Percentiles rank a stretch among this genome's conserved stretches.
These are phyloP conservation scores for Pheosia gnoma DNA, from an alignment of 2,888 invertebrate species.

Conservation along the genomic window DNA sequence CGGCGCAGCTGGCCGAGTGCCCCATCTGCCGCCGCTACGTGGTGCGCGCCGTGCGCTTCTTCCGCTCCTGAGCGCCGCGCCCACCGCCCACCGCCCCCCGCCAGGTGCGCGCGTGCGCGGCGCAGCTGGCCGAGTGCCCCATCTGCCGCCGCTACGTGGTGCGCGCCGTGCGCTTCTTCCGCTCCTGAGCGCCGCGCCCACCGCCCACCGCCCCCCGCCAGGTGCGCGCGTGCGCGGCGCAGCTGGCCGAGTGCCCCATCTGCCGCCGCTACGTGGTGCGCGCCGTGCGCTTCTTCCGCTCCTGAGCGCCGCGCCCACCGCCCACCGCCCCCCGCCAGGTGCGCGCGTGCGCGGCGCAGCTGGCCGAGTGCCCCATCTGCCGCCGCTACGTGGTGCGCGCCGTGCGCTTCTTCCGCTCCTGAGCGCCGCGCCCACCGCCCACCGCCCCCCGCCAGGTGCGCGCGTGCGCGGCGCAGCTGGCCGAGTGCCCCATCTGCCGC, in stretches of 20 bases:
- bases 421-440: slow-evolving; percentile 44
- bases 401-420: slow-evolving; percentile 95
- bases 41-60: slow-evolving; percentile 92
- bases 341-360: slow-evolving; percentile 93
- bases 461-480: slow-evolving; percentile 92
- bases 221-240: slow-evolving; percentile 93
- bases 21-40: slow-evolving; percentile 88
- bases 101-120: slow-evolving; percentile 93
- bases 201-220: slow-evolving; percentile 95
- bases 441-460: slow-evolving; percentile 88
- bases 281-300: slow-evolving; percentile 94
- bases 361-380: slow-evolving; percentile 97
- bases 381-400: slow-evolving; percentile 95
- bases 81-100: slow-evolving; percentile 92
- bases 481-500: slow-evolving; percentile 96
- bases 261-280: slow-evolving; percentile 96
- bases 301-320: slow-evolving; percentile 73
- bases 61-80: slow-evolving; percentile 87
- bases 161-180: slow-evolving; percentile 93
- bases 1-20: slow-evolving; percentile 39
- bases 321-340: slow-evolving; percentile 86
- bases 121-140: slow-evolving; percentile 95
- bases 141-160: slow-evolving; percentile 96
- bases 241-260: slow-evolving; percentile 95
- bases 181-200: slow-evolving; percentile 83